Conservation (phyloP, 2,888 invertebrate species). For the Lasioglossum morio region DNA sequence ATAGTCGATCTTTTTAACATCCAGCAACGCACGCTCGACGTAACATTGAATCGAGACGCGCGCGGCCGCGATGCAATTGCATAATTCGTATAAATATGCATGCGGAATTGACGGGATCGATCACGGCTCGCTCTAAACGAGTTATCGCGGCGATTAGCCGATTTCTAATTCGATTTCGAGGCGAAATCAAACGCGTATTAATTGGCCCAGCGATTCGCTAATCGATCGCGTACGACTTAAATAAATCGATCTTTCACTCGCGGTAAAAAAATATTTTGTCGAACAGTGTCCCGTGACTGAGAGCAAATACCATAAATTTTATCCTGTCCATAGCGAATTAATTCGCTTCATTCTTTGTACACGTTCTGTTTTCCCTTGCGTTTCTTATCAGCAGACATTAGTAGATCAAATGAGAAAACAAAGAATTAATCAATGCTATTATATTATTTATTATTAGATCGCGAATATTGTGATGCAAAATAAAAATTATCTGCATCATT, state of each 20-base stretch:
- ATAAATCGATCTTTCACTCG: conserved; percentile 28
- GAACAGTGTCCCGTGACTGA: neutral
- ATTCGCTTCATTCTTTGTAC: neutral
- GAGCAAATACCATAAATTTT: conserved; percentile 23
- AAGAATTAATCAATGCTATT: neutral
- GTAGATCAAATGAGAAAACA: neutral
- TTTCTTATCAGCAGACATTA: neutral
- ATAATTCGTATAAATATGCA: conserved; percentile 25
- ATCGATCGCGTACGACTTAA: conserved; percentile 17
- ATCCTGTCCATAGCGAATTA: neutral
- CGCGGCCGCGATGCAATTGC: conserved; percentile 28
- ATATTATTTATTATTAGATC: neutral
- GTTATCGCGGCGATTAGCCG: conserved; percentile 47
- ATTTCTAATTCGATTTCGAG: conserved; percentile 48
- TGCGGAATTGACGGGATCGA: conserved; percentile 24
- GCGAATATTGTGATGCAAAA: neutral
- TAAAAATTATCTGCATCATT: neutral
- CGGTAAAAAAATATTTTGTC: neutral
- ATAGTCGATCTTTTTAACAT: neutral
- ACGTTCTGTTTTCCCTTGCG: neutral
- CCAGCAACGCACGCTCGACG: neutral
- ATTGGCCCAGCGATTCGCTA: conserved; percentile 18
- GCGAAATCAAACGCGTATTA: conserved; percentile 28
- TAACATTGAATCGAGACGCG: conserved; percentile 2
- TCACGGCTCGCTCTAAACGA: conserved; percentile 32